Evolutionary conservation across 1,140 invertebrate genomes (phyloP), one percentile per base, ranked within the genome.

Genomic region (Drosophila kurseongensis): DNA sequence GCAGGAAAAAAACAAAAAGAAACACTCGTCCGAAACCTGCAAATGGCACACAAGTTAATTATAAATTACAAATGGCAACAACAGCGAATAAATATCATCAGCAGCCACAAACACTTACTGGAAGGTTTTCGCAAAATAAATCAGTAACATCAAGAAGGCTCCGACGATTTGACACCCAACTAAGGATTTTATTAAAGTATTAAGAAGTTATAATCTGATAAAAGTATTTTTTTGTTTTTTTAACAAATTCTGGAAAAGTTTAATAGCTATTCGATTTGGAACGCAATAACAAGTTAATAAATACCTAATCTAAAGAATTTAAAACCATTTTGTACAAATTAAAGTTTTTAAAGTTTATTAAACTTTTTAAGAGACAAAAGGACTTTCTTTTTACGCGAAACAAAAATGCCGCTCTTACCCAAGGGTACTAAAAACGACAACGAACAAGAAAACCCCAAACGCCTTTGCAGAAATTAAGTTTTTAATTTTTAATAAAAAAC

Each of bases 1-100:
- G 23, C 38, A 5, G 10, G 12, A 32, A 27, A 69, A 69, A 69
- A 54, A 40, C 2, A 23, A 40, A 32, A 59, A 14, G 54, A 71
- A 59, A 38, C 55, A 42, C 54, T 78, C 38, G 55, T 32, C 41
- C 38, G 41, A 71, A 59, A 54, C 65, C 76, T 79, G 75, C 50
- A 77, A 80, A 77, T 65, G 62, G 55, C 80, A 80, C 73, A 80
- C 73, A 66, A 77, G 62, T 77, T 84, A 85, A 84, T 85, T 85
- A 80, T 85, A 84, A 80, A 69, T 84, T 85, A 77, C 73, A 84
- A 80, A 68, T 62, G 58, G 27, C 71, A 56, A 61, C 50, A 77
- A 55, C 48, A 67, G 16, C 73, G 36, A 71, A 71, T 71, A 58
- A 71, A 71, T 71, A 75, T 41, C 54, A 76, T 29, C 40, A 75